phyloP scores from a whole-genome alignment of 2,797 vertebrate genomes.

The Labeo calbasu region DNA sequence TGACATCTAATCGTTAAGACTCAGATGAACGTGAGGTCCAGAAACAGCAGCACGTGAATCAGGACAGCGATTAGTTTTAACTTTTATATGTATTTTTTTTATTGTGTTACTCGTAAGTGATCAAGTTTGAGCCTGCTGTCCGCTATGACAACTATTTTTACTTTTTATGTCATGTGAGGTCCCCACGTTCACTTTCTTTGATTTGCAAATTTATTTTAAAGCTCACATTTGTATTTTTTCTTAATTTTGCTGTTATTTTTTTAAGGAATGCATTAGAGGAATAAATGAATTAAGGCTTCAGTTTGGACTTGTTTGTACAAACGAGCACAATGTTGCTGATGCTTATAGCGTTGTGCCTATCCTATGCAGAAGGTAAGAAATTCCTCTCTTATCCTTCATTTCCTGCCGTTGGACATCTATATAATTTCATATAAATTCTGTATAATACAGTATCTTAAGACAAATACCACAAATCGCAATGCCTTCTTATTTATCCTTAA shows the following conservation, averaged over 20 bases:
- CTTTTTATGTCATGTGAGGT: neutral
- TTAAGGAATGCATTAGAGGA: constrained; percentile 15
- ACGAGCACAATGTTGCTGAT: constrained; percentile 46
- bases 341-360: constrained; percentile 26
- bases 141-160: neutral
- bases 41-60: constrained; percentile 31
- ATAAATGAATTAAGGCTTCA: neutral
- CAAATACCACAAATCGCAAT: neutral
- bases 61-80: neutral
- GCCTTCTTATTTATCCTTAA: neutral
- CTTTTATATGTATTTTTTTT: neutral
- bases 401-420: neutral
- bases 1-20: constrained; percentile 70
- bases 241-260: neutral
- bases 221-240: neutral
- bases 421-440: neutral
- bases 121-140: neutral
- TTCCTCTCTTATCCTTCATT: neutral
- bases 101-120: neutral
- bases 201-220: constrained; percentile 1
- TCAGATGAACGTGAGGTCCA: neutral
- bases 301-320: constrained; percentile 17
- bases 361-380: constrained; percentile 51
- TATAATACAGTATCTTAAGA: neutral
- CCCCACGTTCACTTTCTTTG: neutral